Evolutionary conservation across 1,140 invertebrate species (phyloP).

Genomic region (Formica exsecta): DNA sequence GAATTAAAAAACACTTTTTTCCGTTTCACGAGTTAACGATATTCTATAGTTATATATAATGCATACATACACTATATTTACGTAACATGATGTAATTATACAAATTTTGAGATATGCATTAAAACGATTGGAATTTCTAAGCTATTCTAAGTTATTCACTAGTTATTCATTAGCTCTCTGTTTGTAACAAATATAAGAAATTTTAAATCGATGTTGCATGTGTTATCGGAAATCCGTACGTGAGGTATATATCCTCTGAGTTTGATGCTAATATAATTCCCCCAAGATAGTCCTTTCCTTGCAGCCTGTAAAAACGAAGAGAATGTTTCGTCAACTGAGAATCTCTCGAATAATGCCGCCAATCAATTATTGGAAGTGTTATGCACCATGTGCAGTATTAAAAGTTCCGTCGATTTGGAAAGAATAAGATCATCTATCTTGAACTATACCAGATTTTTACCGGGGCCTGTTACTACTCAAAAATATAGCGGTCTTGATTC

Average conservation of each 20-base stretch:
- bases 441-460: constrained; percentile 84
- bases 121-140: constrained; percentile 16
- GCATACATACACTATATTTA: constrained; percentile 7
- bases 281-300: constrained; percentile 84
- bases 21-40: constrained; percentile 40
- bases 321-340: constrained; percentile 75
- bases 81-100: not conserved
- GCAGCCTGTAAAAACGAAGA: constrained; percentile 79
- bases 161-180: not conserved
- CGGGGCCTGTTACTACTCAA: constrained; percentile 89
- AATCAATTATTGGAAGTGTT: constrained; percentile 81
- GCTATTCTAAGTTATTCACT: not conserved
- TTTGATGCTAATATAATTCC: constrained; percentile 77
- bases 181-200: constrained; percentile 14
- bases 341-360: constrained; percentile 79
- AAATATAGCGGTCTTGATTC: constrained; percentile 86
- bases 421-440: constrained; percentile 75
- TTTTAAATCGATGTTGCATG: constrained; percentile 25
- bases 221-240: constrained; percentile 30
- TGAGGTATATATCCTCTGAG: not conserved
- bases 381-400: constrained; percentile 81
- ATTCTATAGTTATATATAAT: constrained; percentile 8
- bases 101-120: not conserved
- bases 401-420: constrained; percentile 83
- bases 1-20: not conserved